phyloP scores from a whole-genome alignment of 2,888 invertebrate species.

The Anaspis maculata region DNA sequence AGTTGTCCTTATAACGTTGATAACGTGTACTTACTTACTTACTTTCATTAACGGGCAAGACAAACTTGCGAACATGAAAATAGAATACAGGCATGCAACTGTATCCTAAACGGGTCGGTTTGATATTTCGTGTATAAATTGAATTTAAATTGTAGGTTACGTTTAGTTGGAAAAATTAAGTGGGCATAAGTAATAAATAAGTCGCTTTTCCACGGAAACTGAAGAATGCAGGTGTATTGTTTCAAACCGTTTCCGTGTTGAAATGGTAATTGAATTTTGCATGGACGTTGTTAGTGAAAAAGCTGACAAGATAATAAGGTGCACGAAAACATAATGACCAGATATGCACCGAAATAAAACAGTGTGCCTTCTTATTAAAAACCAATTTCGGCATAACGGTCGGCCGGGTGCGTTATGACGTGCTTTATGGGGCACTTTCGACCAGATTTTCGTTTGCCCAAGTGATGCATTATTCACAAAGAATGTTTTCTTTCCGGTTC shows the following conservation, averaged over 20 bases:
- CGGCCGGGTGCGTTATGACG: slow-evolving; percentile 13
- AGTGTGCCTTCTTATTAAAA: slow-evolving; percentile 22
- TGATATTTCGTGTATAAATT: slow-evolving; percentile 26
- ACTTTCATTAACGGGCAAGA: neutral
- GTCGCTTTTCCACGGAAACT: too few species aligned
- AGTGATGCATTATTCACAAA: slow-evolving; percentile 25
- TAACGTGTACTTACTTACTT: neutral
- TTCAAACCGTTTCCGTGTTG: slow-evolving; percentile 29
- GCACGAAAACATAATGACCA: slow-evolving; percentile 12
- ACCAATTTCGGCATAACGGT: slow-evolving; percentile 14
- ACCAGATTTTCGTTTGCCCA: slow-evolving; percentile 26
- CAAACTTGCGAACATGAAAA: slow-evolving; percentile 7
- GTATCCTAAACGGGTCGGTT: slow-evolving; percentile 22
- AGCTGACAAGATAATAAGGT: slow-evolving; percentile 16
- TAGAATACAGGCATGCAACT: slow-evolving; percentile 11
- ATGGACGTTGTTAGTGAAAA: slow-evolving; percentile 10
- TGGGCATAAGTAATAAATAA: slow-evolving; percentile 20
- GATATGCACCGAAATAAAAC: slow-evolving; percentile 16
- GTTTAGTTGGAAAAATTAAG: slow-evolving; percentile 13
- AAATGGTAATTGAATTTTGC: slow-evolving; percentile 15
- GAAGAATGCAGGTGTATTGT: slow-evolving; percentile 26
- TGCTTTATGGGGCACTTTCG: slow-evolving; percentile 22
- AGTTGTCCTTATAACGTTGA: too few species aligned
- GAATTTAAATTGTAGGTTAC: slow-evolving; percentile 26
- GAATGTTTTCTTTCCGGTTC: slow-evolving; percentile 26